Percentiles rank a stretch among this genome's conserved stretches.
These are phyloP conservation scores for Pelodiscus sinensis DNA, from an alignment of 2,113 vertebrate genomes.

Conservation along the genomic window DNA sequence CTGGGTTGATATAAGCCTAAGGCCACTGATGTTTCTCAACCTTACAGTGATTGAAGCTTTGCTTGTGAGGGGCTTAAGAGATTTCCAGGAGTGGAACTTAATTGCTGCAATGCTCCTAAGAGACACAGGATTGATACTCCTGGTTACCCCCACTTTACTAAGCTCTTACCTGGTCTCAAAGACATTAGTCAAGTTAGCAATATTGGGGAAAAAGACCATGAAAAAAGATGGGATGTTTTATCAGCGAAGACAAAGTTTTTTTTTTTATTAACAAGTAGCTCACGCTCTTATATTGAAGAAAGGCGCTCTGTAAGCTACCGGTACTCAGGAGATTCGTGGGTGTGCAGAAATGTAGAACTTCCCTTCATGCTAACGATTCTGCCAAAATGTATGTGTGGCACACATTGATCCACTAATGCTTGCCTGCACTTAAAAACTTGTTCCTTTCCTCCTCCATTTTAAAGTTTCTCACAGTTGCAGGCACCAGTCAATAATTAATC, in stretches of 20 bases:
- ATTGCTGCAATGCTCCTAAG: not conserved
- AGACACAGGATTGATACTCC: not conserved
- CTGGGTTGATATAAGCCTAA: not conserved
- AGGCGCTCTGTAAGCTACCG: not conserved
- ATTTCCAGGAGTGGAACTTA: not conserved
- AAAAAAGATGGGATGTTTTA: not conserved
- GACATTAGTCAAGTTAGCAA: not conserved
- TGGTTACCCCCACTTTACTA: not conserved
- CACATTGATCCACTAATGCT: not conserved
- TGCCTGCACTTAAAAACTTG: not conserved
- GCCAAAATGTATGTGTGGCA: not conserved
- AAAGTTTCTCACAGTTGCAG: not conserved
- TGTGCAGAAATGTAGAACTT: not conserved
- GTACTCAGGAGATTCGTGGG: not conserved
- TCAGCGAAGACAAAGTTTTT: not conserved
- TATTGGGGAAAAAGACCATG: not conserved
- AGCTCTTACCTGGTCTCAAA: not conserved
- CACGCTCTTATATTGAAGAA: not conserved
- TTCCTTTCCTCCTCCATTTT: not conserved
- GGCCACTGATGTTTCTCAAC: accelerated
- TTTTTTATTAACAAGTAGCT: not conserved
- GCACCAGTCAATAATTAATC: not conserved
- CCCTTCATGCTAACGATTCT: not conserved
- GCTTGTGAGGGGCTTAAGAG: not conserved
- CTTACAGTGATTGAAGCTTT: not conserved